phyloP scores from a whole-genome alignment of 2,113 vertebrate species.

The Erythrolamprus reginae region DNA sequence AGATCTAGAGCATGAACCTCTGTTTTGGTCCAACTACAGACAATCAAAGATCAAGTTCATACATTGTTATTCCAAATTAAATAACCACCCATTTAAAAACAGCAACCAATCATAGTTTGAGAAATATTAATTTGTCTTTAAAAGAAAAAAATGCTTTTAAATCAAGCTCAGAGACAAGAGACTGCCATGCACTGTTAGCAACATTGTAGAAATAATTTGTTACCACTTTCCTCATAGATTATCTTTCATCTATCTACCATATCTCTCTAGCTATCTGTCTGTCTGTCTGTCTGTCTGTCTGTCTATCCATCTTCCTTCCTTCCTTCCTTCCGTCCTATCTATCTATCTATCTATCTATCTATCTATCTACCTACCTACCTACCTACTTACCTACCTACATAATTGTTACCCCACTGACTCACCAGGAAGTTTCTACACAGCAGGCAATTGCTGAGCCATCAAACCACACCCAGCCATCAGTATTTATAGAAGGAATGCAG shows the following conservation, averaged over 20 bases:
- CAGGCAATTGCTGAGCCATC: too few relatives aligned
- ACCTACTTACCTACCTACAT: too few relatives aligned
- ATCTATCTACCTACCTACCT: too few relatives aligned
- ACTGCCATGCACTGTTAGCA: not conserved
- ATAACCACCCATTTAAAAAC: not conserved
- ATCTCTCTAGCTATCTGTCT: too few relatives aligned
- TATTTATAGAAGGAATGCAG: too few relatives aligned
- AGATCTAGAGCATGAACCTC: not conserved
- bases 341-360: not conserved
- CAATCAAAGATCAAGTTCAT: not conserved
- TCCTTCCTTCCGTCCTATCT: too few relatives aligned
- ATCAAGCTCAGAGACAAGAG: not conserved
- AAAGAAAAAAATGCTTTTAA: not conserved
- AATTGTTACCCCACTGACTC: too few relatives aligned
- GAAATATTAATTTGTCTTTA: not conserved
- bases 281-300: too few relatives aligned
- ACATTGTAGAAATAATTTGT: not conserved
- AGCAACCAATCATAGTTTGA: not conserved
- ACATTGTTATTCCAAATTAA: not conserved
- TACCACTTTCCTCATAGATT: not conserved
- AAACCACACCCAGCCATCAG: too few relatives aligned
- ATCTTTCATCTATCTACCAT: not conserved
- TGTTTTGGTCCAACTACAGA: not conserved
- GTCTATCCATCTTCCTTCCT: too few relatives aligned
- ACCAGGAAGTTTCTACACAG: too few relatives aligned